These are phyloP conservation scores for Sphenodon punctatus DNA, from an alignment of 2,797 vertebrate genomes.

Conservation along the genomic window DNA sequence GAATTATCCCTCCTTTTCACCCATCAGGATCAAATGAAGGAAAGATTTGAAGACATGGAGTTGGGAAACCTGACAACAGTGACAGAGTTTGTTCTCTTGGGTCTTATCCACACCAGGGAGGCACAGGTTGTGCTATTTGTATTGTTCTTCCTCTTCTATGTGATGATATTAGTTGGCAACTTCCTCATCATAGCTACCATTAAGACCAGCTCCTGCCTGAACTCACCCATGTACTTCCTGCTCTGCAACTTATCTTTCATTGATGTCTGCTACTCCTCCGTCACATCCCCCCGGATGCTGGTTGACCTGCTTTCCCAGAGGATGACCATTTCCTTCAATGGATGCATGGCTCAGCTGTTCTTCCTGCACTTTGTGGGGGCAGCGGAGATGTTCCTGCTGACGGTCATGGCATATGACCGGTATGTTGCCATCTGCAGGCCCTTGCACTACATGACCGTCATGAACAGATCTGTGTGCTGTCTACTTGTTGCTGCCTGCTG, in stretches of 20 bases:
- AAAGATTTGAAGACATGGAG: neutral
- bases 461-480: neutral
- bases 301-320: conserved; percentile 7
- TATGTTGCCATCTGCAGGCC: conserved; percentile 53
- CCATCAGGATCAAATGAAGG: no score
- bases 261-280: conserved; percentile 51
- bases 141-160: neutral
- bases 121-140: neutral
- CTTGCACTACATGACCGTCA: conserved; percentile 41
- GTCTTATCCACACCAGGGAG: neutral
- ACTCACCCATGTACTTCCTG: conserved; percentile 60
- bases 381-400: conserved; percentile 68
- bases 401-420: conserved; percentile 51
- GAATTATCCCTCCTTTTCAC: no score
- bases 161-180: neutral
- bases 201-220: conserved; percentile 13
- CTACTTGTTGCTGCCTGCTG: conserved; percentile 1
- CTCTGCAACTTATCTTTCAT: conserved; percentile 55
- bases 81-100: neutral
- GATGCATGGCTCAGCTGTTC: conserved; percentile 53
- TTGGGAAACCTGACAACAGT: neutral
- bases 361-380: conserved; percentile 63
- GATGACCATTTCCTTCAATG: conserved; percentile 62
- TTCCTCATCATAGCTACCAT: neutral
- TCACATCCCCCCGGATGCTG: conserved; percentile 56